Conservation (phyloP, 2,888 invertebrate species). For the Plusia festucae region DNA sequence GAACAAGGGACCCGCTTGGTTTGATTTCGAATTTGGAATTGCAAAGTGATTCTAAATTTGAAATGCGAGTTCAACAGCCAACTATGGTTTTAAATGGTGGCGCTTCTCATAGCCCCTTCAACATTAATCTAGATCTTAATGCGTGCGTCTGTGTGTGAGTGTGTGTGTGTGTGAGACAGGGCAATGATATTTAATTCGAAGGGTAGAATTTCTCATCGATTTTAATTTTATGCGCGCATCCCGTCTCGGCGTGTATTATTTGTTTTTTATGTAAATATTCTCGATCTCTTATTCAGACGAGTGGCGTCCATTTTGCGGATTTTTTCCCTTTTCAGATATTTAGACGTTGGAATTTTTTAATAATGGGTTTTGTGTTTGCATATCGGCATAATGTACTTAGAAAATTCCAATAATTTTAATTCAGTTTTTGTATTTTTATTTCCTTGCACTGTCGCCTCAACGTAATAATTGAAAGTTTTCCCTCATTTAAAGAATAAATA, state of each 20-base stretch:
- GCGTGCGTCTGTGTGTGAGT: constrained; percentile 62
- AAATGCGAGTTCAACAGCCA: constrained; percentile 51
- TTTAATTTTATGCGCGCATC: constrained; percentile 89
- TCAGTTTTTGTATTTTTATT: constrained; percentile 20
- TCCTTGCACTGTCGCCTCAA: background rate
- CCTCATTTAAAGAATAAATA: too few relatives aligned
- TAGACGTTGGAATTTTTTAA: constrained; percentile 78
- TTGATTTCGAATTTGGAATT: constrained; percentile 32
- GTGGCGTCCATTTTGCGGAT: constrained; percentile 80
- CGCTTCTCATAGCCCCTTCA: constrained; percentile 70
- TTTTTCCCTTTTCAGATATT: constrained; percentile 79
- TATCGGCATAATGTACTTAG: constrained; percentile 62
- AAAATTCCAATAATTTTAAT: constrained; percentile 48
- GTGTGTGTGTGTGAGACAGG: constrained; percentile 78
- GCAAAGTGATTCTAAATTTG: constrained; percentile 48
- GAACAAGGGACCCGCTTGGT: constrained; percentile 18
- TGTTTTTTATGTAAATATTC: constrained; percentile 89
- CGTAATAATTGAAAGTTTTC: background rate
- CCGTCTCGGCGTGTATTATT: constrained; percentile 86
- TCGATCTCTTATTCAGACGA: constrained; percentile 83
- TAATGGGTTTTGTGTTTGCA: constrained; percentile 73
- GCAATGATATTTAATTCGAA: constrained; percentile 89
- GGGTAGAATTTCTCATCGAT: constrained; percentile 88
- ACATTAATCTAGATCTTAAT: constrained; percentile 81
- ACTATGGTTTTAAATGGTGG: constrained; percentile 60